phyloP scores from a whole-genome alignment of 2,888 invertebrate genomes.

The Tachina fera region DNA sequence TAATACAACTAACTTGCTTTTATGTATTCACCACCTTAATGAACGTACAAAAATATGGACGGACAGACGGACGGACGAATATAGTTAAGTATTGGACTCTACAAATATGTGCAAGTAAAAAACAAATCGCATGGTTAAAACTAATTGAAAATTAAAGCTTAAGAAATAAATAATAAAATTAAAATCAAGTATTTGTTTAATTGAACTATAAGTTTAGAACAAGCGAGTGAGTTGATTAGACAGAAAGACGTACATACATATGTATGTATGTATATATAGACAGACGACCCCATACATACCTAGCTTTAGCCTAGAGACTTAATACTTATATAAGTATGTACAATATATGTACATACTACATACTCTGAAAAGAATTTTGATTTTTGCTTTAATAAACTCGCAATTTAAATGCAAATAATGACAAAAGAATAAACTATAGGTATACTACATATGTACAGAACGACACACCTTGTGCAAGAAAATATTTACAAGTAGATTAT shows the following conservation, averaged over 20 bases:
- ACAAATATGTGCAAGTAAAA: neutral
- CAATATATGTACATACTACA: neutral
- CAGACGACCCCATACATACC: slow-evolving; percentile 1
- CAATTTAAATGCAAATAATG: slow-evolving; percentile 49
- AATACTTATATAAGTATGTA: neutral
- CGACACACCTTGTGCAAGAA: slow-evolving; percentile 40
- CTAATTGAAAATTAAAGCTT: slow-evolving; percentile 60
- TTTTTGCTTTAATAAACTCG: slow-evolving; percentile 33
- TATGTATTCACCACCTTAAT: slow-evolving; percentile 23
- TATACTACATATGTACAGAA: neutral
- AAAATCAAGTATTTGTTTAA: slow-evolving; percentile 45
- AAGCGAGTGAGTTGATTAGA: slow-evolving; percentile 5
- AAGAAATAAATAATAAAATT: slow-evolving; percentile 50
- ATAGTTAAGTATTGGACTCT: slow-evolving; percentile 5
- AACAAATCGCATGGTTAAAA: slow-evolving; percentile 46
- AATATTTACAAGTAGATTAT: slow-evolving; percentile 14
- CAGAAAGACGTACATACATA: neutral
- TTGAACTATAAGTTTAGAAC: slow-evolving; percentile 43
- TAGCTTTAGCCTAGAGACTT: slow-evolving; percentile 18
- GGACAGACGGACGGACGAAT: neutral
- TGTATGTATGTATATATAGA: neutral
- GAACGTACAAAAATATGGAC: neutral
- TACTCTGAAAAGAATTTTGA: slow-evolving; percentile 32
- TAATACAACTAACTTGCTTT: slow-evolving; percentile 32
- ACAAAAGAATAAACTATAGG: neutral